These are phyloP conservation scores for Thymelicus acteon DNA, from an alignment of 2,888 invertebrate species.

Conservation along the genomic window DNA sequence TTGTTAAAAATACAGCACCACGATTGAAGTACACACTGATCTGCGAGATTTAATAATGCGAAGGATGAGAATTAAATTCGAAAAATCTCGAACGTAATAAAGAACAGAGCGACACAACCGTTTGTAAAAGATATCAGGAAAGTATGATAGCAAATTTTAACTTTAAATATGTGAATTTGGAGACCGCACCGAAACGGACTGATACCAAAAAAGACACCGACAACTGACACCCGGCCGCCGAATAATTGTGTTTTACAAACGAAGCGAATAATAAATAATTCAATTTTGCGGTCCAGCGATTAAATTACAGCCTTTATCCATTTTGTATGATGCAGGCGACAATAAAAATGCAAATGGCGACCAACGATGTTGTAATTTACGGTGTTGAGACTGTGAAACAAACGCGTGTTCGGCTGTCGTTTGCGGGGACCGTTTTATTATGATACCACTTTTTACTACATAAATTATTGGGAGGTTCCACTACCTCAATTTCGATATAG, in stretches of 20 bases:
- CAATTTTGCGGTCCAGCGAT: constrained; percentile 74
- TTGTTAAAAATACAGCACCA: constrained; percentile 42
- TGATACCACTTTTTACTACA: constrained; percentile 53
- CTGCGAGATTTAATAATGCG: constrained; percentile 25
- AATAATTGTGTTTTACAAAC: constrained; percentile 73
- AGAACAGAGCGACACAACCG: constrained; percentile 53
- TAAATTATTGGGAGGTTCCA: constrained; percentile 46
- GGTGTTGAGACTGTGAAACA: constrained; percentile 58
- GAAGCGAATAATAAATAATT: constrained; percentile 76
- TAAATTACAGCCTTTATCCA: constrained; percentile 75
- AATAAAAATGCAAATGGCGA: constrained; percentile 81
- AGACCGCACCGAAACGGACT: constrained; percentile 56
- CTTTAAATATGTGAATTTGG: constrained; percentile 55
- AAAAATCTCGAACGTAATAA: constrained; percentile 51
- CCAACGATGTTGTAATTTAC: constrained; percentile 77
- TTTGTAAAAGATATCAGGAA: constrained; percentile 54
- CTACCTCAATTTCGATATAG: constrained; percentile 41
- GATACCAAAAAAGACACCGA: constrained; percentile 58
- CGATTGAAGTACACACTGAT: constrained; percentile 40
- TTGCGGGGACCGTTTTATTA: constrained; percentile 55
- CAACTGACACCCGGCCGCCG: constrained; percentile 56
- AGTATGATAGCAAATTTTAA: constrained; percentile 53
- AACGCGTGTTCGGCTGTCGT: constrained; percentile 50
- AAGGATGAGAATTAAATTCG: constrained; percentile 42
- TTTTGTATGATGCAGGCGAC: constrained; percentile 69